Evolutionary conservation across 2,113 vertebrate genomes (phyloP), one percentile per base, ranked within the genome.

Genomic region (Anser brachyrhynchus): DNA sequence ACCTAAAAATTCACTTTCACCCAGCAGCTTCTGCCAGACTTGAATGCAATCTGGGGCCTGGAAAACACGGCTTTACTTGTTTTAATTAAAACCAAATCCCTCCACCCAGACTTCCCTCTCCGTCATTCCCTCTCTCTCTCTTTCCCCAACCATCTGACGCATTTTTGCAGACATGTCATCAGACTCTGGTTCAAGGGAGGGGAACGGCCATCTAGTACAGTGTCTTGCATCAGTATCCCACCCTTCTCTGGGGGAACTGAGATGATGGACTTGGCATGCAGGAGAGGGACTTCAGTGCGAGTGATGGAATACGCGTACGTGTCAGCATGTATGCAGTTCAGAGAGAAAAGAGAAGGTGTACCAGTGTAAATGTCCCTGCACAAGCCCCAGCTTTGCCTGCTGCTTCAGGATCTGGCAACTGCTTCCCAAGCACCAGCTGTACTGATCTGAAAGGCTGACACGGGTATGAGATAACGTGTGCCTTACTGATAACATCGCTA

Each of bases 81-180:
- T 95, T 94, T 94, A 97, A 97, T 97, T 96, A 94, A 97, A 96
- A 95, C 74, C 90, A 95, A 92, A 88, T 76, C 86, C 35, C 93
- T 97, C 89, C 84, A 91, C 81, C 91, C 94, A 90, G 73, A 58
- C 91, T 94, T 95, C 90, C 33, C 87, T 87, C 93, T 80, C 73
- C 17, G n/a, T 87, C 86, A 84, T 49, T 84, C 92, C 94, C 28
- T 0, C 52, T 86, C 61, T 46, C 66, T 76, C 78, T 90, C 76
- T 78, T 94, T 94, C 89, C 71, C 66, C 66, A 90, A 66, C 62
- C 3, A 7, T 95, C 91, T 87, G 72, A 93, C 39, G 55, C 43
- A 80, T 82, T 87, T 89, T 84, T 87, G 74, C n/a, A 92, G 88
- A 93, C 73, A 70, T 91, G 83, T 87, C 95, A 97, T 97, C 96